Conservation (phyloP, 2,113 vertebrate genomes). For the Benitochromis conjunctus region DNA sequence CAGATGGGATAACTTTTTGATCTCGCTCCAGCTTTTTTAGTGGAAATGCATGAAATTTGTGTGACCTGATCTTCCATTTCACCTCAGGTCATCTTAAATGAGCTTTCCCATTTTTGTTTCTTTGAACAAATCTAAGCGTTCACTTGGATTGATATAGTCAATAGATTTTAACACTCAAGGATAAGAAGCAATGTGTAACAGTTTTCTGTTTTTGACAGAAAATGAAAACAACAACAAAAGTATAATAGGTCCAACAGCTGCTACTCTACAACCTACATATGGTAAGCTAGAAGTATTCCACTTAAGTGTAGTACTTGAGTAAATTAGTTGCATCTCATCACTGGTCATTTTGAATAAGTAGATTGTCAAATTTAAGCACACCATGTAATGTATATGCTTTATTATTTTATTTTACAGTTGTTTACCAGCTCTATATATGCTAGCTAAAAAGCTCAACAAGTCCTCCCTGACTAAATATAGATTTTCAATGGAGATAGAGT, state of each 20-base stretch:
- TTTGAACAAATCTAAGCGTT: not conserved
- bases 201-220: fast-evolving
- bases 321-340: not conserved
- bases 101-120: not conserved
- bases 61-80: fast-evolving
- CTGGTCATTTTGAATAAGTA: not conserved
- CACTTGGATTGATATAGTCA: not conserved
- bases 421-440: not conserved
- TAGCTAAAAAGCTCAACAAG: too few species aligned
- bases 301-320: too few species aligned
- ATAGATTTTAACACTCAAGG: not conserved
- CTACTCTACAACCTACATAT: not conserved
- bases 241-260: not conserved
- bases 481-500: too few species aligned
- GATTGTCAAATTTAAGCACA: not conserved
- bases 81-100: not conserved
- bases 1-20: fast-evolving
- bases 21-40: not conserved
- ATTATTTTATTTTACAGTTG: not conserved
- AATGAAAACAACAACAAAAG: not conserved
- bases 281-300: not conserved
- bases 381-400: not conserved
- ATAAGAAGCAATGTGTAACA: not conserved
- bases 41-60: not conserved
- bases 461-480: too few species aligned